These are phyloP conservation scores for Dryadula phaetusa DNA, from an alignment of 2,888 invertebrate genomes.

Conservation along the genomic window DNA sequence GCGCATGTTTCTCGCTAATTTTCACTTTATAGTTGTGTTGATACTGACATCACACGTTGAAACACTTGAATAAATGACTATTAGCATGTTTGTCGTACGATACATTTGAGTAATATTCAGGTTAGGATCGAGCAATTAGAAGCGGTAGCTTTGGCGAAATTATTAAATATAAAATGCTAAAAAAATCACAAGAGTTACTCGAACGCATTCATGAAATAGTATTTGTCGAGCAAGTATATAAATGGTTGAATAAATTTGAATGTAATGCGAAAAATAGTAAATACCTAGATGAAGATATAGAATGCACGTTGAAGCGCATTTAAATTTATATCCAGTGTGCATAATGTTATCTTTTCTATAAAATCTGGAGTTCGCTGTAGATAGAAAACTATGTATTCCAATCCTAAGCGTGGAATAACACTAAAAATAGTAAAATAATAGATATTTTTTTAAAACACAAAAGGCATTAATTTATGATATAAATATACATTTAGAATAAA, in stretches of 20 bases:
- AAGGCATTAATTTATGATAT: not conserved
- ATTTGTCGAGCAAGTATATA: not conserved
- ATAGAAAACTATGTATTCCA: too few relatives aligned
- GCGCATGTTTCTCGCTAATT: conserved; percentile 34
- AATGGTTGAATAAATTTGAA: not conserved
- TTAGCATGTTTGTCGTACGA: conserved; percentile 20
- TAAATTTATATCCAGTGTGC: too few relatives aligned
- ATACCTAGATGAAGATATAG: too few relatives aligned
- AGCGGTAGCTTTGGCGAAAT: not conserved
- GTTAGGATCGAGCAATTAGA: not conserved
- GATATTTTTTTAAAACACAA: too few relatives aligned
- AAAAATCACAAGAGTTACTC: not conserved
- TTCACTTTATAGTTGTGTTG: conserved; percentile 31
- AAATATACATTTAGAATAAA: conserved; percentile 8
- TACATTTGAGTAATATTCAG: not conserved
- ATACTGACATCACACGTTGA: conserved; percentile 29
- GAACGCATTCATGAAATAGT: not conserved
- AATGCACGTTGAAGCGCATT: too few relatives aligned
- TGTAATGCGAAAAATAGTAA: not conserved
- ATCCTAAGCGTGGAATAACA: too few relatives aligned
- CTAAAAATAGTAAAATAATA: too few relatives aligned
- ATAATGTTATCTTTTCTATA: too few relatives aligned
- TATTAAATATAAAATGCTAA: conserved; percentile 1
- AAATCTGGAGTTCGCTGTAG: too few relatives aligned
- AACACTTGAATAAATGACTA: conserved; percentile 32